phyloP scores from a whole-genome alignment of 2,113 vertebrate genomes.

The Crotalus tigris region DNA sequence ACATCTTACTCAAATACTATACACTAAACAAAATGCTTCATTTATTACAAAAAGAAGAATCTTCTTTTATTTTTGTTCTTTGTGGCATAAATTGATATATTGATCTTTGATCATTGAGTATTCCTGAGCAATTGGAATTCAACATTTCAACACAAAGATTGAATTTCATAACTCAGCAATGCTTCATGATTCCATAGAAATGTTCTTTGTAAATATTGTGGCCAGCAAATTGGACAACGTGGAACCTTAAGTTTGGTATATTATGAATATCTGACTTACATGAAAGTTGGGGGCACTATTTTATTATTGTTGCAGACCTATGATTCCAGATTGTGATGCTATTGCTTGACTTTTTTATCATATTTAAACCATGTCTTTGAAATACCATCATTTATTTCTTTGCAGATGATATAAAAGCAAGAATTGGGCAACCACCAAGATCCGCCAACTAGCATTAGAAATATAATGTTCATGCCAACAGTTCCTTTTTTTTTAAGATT shows the following conservation, averaged over 20 bases:
- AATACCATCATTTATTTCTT: background rate
- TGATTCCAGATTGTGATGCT: background rate
- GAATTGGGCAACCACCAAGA: background rate
- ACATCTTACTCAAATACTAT: background rate
- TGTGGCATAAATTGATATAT: conserved; percentile 25
- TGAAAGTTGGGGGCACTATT: background rate
- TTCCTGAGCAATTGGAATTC: background rate
- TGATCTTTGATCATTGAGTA: background rate
- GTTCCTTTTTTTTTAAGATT: background rate
- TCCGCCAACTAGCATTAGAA: background rate
- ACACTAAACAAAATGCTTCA: background rate
- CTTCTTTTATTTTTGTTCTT: background rate
- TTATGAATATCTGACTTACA: background rate
- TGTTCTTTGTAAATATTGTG: conserved; percentile 48
- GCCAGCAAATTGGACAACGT: conserved; percentile 53
- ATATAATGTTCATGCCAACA: background rate
- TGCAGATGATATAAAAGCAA: background rate
- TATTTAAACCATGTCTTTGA: background rate
- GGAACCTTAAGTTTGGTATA: conserved; percentile 52
- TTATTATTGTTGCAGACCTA: background rate
- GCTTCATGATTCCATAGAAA: background rate
- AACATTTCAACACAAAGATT: background rate
- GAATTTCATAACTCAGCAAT: background rate
- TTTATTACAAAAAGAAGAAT: background rate
- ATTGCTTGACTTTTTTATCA: background rate